Conservation (phyloP, 2,888 invertebrate genomes). For the Megaustenia siamemsis region DNA sequence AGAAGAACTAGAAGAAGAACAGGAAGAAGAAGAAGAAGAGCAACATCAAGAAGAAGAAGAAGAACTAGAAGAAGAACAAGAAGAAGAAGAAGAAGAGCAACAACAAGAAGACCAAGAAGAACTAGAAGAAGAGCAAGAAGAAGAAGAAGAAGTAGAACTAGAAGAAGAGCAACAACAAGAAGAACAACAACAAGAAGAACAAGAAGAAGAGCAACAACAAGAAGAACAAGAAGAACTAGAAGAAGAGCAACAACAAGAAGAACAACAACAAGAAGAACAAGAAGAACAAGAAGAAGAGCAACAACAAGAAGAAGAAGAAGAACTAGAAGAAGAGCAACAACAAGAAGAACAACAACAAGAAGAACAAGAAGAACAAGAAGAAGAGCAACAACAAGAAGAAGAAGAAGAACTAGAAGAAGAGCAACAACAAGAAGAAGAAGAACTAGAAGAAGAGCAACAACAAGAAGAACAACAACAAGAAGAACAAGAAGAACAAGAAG, state of each 20-base stretch:
- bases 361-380: not conserved
- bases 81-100: too few relatives aligned
- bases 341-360: not conserved
- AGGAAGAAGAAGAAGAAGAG: too few relatives aligned
- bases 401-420: not conserved
- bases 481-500: not conserved
- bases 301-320: not conserved
- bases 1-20: too few relatives aligned
- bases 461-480: not conserved
- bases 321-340: not conserved
- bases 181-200: not conserved
- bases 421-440: not conserved
- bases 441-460: not conserved
- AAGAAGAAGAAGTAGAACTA: not conserved
- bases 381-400: not conserved
- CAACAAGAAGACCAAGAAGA: too few relatives aligned
- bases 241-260: not conserved
- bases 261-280: not conserved
- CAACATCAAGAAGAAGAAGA: too few relatives aligned
- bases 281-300: not conserved
- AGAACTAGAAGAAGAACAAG: too few relatives aligned
- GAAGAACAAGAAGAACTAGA: not conserved
- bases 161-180: not conserved
- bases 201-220: not conserved
- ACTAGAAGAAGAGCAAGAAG: not conserved